Evolutionary conservation across 2,888 invertebrate species (phyloP), one percentile per base, ranked within the genome.

Genomic region (Hanleya hanleyi): DNA sequence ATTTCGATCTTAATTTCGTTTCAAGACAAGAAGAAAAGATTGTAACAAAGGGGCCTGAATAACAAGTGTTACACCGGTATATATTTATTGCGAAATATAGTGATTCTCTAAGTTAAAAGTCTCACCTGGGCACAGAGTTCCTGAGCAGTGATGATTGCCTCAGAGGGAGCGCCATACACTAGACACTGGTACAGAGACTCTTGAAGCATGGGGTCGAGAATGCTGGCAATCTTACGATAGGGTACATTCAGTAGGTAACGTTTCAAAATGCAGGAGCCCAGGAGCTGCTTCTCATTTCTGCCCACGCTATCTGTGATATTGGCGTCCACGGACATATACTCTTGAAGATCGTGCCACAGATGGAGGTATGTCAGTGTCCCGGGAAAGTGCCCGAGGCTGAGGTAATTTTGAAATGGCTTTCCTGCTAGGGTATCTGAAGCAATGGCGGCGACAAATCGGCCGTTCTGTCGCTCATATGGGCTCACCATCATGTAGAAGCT

Each of bases 271-370:
- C 1, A 4, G 32, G 32, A 18, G 5, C 22, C 57, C 2, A 29
- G 26, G 15, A 57, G 36, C 36, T 36, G n/a, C 26, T 18, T 9
- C 26, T 7, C 18, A 26, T 79, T 69, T 9, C 79, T 74, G 7
- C 81, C 81, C 12, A 73, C 70, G 9, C 71, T 76, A 49, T 82
- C 74, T 15, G 74, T 22, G 26, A 73, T 70, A 35, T 57, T 67
- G n/a, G 82, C 79, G 32, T 83, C 82, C 0, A 78, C 76, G 37
- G 80, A 77, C 32, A 84, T 49, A 72, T 83, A 84, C 22, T 76
- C 76, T 35, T 81, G 65, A 1, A 84, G 76, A 37, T 83, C 84
- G 5, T 71, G 76, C 82, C 83, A 83, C 72, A 84, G 82, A n/a
- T 72, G 76, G 9, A 83, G 62, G 50, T 81, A 79, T 12, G 74